Conservation (phyloP, 2,797 vertebrate species). For the Lepus oiostolus region DNA sequence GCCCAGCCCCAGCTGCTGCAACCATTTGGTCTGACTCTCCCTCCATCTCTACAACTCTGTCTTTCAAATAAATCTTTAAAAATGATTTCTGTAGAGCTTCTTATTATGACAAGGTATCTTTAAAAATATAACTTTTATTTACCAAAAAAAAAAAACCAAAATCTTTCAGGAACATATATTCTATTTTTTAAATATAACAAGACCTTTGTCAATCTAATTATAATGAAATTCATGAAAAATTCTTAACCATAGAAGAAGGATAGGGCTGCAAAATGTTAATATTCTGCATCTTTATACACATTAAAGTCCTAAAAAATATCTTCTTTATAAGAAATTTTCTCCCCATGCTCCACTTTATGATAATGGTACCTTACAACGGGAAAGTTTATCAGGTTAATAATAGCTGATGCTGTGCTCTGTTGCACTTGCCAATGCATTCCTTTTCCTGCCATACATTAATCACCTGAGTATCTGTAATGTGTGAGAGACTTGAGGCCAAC, state of each 20-base stretch:
- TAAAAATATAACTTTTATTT: constrained; percentile 16
- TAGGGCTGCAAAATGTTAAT: neutral
- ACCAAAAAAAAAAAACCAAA: neutral
- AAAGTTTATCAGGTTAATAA: constrained; percentile 60
- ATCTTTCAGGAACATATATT: neutral
- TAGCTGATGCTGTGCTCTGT: neutral
- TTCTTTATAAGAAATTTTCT: neutral
- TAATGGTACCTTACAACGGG: neutral
- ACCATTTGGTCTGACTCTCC: too few relatives aligned
- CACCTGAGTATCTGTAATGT: neutral
- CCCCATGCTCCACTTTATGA: neutral
- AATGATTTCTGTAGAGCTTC: neutral
- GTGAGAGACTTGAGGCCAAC: neutral
- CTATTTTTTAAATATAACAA: neutral
- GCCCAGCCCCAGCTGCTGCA: too few relatives aligned
- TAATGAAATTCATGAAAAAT: neutral
- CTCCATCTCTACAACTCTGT: too few relatives aligned
- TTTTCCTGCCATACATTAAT: constrained; percentile 4
- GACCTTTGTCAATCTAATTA: neutral
- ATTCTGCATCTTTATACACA: neutral
- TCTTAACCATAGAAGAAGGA: constrained; percentile 4
- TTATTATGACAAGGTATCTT: neutral
- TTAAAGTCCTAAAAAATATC: constrained; percentile 31
- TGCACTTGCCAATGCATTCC: neutral
- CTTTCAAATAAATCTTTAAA: too few relatives aligned